Evolutionary conservation across 2,797 vertebrate species (phyloP).

Genomic region (Pyrrhura leucotis): DNA sequence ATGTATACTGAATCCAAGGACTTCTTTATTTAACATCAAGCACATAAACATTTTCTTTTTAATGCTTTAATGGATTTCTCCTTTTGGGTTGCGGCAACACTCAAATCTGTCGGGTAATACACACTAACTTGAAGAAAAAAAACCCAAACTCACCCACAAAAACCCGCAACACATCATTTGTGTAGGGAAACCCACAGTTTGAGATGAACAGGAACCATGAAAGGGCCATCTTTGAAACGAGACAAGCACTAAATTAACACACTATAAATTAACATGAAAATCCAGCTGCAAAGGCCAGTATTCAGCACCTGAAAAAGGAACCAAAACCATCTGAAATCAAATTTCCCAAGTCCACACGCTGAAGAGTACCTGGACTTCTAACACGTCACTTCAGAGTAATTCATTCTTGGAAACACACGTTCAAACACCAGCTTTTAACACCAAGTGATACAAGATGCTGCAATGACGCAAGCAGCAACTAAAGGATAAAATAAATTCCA

Average conservation of each 20-base stretch:
- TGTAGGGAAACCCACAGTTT: neutral
- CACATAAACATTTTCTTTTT: neutral
- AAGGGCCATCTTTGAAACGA: neutral
- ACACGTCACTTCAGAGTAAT: neutral
- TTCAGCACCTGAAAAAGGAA: neutral
- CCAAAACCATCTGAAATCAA: neutral
- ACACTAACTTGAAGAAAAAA: neutral
- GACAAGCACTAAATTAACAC: neutral
- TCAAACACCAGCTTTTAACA: neutral
- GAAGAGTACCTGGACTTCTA: neutral
- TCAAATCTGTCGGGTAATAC: neutral
- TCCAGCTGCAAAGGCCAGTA: neutral
- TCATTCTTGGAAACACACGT: neutral
- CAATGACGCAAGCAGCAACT: neutral
- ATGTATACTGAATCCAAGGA: neutral
- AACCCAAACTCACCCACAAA: neutral
- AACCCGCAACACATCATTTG: neutral
- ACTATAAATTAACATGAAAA: neutral
- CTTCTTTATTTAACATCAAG: slow-evolving; percentile 11
- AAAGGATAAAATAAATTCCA: neutral
- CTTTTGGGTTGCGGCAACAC: neutral
- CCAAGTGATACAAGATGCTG: neutral
- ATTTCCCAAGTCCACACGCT: neutral
- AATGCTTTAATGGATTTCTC: neutral
- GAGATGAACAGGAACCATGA: neutral